Conservation (phyloP, 2,113 vertebrate species). For the Oxygymnocypris stewartii region DNA sequence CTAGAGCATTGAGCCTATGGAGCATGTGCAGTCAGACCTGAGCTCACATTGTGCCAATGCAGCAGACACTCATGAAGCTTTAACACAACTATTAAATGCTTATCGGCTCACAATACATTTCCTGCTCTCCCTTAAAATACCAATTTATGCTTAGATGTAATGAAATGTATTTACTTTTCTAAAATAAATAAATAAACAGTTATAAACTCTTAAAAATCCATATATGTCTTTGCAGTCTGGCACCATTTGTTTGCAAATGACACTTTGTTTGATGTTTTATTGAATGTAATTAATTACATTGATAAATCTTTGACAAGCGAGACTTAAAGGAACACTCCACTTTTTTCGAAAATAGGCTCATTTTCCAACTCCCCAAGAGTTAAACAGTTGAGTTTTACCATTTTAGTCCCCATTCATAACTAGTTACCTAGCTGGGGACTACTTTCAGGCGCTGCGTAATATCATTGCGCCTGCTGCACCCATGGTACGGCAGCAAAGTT, state of each 20-base stretch:
- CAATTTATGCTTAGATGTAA: neutral
- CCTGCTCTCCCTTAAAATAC: neutral
- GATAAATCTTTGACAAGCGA: neutral
- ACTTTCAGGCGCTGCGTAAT: too few species aligned
- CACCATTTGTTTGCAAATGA: neutral
- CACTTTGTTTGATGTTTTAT: neutral
- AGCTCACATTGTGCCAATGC: constrained; percentile 78
- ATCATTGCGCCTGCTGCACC: too few species aligned
- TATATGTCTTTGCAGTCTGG: neutral
- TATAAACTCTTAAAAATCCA: too few species aligned
- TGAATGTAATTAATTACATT: neutral
- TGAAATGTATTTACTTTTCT: too few species aligned
- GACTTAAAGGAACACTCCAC: neutral
- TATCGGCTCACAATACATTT: constrained; percentile 14
- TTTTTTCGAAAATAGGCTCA: too few species aligned
- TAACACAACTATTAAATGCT: constrained; percentile 23
- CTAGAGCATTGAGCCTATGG: constrained; percentile 83
- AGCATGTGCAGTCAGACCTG: constrained; percentile 83
- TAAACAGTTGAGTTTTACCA: too few species aligned
- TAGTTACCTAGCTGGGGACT: too few species aligned
- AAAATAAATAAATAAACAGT: too few species aligned
- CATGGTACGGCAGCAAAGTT: too few species aligned
- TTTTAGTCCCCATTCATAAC: too few species aligned
- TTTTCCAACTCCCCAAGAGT: too few species aligned
- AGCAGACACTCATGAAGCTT: constrained; percentile 32